These are phyloP conservation scores for Pardalotus punctatus DNA, from an alignment of 2,113 vertebrate genomes.

Conservation along the genomic window DNA sequence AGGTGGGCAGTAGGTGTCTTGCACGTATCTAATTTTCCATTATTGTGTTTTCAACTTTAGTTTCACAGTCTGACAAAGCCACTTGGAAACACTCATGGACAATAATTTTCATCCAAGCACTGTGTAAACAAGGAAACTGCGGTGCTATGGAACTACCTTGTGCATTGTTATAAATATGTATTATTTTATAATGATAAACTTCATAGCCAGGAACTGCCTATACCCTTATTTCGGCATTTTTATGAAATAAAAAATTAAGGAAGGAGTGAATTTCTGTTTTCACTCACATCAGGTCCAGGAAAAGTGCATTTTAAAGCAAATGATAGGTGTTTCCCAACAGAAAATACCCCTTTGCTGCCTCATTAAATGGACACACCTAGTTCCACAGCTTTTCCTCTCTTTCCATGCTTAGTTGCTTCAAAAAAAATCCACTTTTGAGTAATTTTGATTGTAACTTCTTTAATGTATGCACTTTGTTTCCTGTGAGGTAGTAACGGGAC, in stretches of 20 bases:
- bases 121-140: background rate
- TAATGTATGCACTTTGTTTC: conserved; percentile 82
- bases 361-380: background rate
- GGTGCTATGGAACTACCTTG: background rate
- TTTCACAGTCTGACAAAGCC: background rate
- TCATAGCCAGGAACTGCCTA: background rate
- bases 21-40: background rate
- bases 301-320: background rate
- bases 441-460: conserved; percentile 80
- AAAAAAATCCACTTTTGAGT: conserved; percentile 39
- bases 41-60: background rate
- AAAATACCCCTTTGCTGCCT: background rate
- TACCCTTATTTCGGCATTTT: background rate
- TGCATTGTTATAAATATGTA: background rate
- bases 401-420: background rate
- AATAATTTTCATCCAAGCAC: background rate
- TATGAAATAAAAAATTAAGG: background rate
- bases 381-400: background rate
- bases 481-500: conserved; percentile 93
- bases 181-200: background rate
- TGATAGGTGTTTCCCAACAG: background rate
- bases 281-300: background rate
- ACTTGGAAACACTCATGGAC: background rate
- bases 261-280: background rate
- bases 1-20: background rate